These are phyloP conservation scores for Pyrgilauda ruficollis DNA, from an alignment of 2,113 vertebrate genomes.

Conservation along the genomic window DNA sequence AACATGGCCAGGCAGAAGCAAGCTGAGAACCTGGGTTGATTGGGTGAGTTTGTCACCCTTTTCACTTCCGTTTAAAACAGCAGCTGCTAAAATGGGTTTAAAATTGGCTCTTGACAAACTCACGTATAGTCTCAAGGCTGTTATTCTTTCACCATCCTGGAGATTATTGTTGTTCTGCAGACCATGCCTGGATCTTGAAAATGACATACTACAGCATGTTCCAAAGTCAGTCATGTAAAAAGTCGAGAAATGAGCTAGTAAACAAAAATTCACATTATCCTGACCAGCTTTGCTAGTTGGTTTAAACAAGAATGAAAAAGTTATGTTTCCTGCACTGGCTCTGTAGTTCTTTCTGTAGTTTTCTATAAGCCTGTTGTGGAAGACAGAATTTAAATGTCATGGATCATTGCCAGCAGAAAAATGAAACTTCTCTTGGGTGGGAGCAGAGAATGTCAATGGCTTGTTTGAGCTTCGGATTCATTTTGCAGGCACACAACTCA, in stretches of 20 bases:
- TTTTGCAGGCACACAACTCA: slow-evolving; percentile 10
- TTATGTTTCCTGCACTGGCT: slow-evolving; percentile 34
- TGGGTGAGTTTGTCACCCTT: not conserved
- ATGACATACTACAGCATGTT: not conserved
- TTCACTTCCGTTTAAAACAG: not conserved
- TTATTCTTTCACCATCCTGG: slow-evolving; percentile 30
- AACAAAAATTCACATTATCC: slow-evolving; percentile 45
- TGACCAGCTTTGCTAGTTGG: slow-evolving; percentile 14
- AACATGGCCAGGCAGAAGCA: not conserved
- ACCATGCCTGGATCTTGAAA: slow-evolving; percentile 27
- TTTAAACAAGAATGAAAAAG: slow-evolving; percentile 55
- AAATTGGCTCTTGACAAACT: slow-evolving; percentile 41
- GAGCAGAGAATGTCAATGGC: slow-evolving; percentile 39
- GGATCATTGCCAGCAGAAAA: slow-evolving; percentile 51
- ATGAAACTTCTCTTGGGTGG: slow-evolving; percentile 33
- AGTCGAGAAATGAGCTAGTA: slow-evolving; percentile 26
- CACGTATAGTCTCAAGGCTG: not conserved
- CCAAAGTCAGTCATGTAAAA: slow-evolving; percentile 48
- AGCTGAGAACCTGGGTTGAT: not conserved
- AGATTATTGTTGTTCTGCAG: slow-evolving; percentile 43
- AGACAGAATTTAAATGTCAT: slow-evolving; percentile 61
- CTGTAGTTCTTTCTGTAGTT: slow-evolving; percentile 45
- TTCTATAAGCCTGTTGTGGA: slow-evolving; percentile 52
- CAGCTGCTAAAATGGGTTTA: slow-evolving; percentile 32
- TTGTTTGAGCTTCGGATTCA: not conserved